Evolutionary conservation across 2,888 invertebrate species (phyloP), one percentile per base, ranked within the genome.

Genomic region (Campoplex nolae): DNA sequence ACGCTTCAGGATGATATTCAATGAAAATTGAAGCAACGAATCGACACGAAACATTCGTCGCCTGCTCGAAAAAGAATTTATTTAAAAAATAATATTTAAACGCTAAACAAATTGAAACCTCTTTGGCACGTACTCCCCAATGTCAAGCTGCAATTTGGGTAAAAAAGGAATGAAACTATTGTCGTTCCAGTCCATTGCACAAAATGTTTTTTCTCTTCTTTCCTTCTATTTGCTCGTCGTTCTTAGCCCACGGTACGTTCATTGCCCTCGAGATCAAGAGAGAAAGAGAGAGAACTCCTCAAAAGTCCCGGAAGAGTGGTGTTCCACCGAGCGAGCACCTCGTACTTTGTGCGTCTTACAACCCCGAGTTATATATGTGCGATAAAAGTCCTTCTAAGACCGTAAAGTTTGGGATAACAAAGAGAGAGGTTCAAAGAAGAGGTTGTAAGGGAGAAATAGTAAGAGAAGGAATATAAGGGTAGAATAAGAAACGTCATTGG

Each of bases 341-440:
- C 42, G 78, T 67, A 78, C 77, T 83, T 75, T 75, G 85, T 78
- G 62, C 71, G 85, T 83, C 85, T 83, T 83, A 67, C 83, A 83
- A 82, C 62, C 73, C 67, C 51, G 42, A 51, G 51, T 71, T 74
- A 54, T 79, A 83, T 56, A 45, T 51, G 58, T 62, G 62, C 62
- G 71, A 77, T 28, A 68, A 86, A 86, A 86, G 80, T 86, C 80
- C 76, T 51, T 48, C 56, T 58, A 67, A 73, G 65, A 84, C 54
- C 56, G 58, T 76, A 48, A 77, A 76, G 76, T 83, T 76, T 56
- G 71, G 67, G 70, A 80, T 71, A 68, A 77, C 75, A 73, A 84
- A 84, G 70, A 73, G 56, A 67, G 74, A 32, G 51, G 65, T 38
- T 51, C 48, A 58, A 56, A 73, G 56, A 23, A 56, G 62, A 56